Evolutionary conservation across 2,888 invertebrate genomes (phyloP).

Genomic region (Andrena fulva): DNA sequence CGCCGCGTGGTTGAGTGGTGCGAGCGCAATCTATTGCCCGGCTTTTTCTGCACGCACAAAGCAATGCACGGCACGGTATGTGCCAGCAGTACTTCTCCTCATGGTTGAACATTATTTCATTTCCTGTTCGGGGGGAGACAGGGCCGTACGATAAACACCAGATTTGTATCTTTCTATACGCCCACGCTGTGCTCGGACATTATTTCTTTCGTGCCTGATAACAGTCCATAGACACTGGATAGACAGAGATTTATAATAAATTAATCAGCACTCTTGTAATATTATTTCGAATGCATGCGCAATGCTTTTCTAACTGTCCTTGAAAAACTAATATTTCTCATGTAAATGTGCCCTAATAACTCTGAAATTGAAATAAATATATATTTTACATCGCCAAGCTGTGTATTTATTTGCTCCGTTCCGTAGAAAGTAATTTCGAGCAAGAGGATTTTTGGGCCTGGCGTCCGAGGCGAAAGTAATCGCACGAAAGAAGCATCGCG

Average conservation of each 20-base stretch:
- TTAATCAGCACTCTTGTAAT: not conserved
- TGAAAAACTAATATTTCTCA: not conserved
- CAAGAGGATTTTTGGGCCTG: not conserved
- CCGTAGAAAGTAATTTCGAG: no score
- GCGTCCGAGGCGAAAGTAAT: not conserved
- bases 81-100: constrained; percentile 29
- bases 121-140: constrained; percentile 61
- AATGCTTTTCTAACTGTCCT: not conserved
- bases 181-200: not conserved
- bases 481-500: not conserved
- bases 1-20: not conserved
- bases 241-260: not conserved
- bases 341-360: not conserved
- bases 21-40: constrained; percentile 9
- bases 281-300: not conserved
- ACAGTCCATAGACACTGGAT: not conserved
- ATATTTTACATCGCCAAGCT: not conserved
- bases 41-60: constrained; percentile 16
- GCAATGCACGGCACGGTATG: constrained; percentile 40
- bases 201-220: constrained; percentile 1
- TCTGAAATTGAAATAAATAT: constrained; percentile 11
- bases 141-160: constrained; percentile 42
- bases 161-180: constrained; percentile 4
- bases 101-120: constrained; percentile 65
- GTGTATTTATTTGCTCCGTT: not conserved